Percentiles rank a stretch among this genome's conserved stretches.
Conservation (phyloP, 2,797 vertebrate species). For the Oreortyx pictus region DNA sequence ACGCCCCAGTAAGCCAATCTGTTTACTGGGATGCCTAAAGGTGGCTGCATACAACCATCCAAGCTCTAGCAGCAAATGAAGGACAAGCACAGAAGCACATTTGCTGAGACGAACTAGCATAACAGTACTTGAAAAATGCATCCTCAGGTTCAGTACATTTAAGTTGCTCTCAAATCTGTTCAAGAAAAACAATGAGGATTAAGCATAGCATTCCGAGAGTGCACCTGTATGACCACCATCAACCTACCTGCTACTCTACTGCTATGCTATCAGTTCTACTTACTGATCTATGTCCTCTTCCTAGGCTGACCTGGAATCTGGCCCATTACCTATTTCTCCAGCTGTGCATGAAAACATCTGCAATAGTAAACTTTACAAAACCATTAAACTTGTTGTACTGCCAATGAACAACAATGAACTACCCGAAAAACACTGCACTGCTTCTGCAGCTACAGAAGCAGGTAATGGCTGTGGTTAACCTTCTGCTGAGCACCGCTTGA, state of each 20-base stretch:
- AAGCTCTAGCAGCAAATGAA: background rate
- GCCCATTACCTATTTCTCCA: background rate
- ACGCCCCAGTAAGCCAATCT: background rate
- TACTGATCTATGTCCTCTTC: background rate
- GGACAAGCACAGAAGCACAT: fast-evolving
- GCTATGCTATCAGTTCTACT: too few species aligned
- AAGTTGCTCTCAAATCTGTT: background rate
- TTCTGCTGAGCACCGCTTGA: conserved; percentile 3
- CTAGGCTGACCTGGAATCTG: background rate
- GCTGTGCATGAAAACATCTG: background rate
- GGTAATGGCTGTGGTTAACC: background rate
- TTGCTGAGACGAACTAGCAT: background rate
- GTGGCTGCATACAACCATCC: background rate
- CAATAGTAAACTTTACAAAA: background rate
- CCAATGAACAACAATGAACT: background rate
- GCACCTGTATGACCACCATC: background rate
- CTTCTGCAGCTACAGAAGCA: background rate
- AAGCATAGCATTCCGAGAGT: background rate
- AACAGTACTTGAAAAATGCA: background rate
- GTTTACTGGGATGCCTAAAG: background rate
- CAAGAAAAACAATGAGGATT: background rate
- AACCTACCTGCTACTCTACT: background rate
- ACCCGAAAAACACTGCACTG: background rate
- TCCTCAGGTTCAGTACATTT: background rate
- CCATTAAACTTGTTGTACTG: background rate